phyloP scores from a whole-genome alignment of 2,888 invertebrate genomes.

The Drosophila atripex region DNA sequence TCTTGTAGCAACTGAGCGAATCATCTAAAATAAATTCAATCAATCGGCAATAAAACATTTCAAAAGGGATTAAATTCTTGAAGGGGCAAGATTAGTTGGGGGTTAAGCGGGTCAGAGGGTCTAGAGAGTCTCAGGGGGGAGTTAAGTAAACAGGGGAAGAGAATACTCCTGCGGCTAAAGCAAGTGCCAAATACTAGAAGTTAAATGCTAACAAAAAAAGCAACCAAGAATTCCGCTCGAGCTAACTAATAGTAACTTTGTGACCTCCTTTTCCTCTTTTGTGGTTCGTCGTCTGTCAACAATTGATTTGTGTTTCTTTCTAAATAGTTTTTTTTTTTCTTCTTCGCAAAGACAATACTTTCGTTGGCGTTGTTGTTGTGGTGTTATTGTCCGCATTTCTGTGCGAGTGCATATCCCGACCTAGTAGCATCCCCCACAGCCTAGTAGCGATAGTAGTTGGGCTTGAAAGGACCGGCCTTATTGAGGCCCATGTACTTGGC shows the following conservation, averaged over 20 bases:
- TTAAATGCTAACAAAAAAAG: conserved; percentile 43
- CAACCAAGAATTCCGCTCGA: conserved; percentile 38
- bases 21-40: conserved; percentile 61
- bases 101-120: conserved; percentile 14
- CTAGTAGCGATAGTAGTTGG: conserved; percentile 96
- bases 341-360: conserved; percentile 77
- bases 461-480: conserved; percentile 99
- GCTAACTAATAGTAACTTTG: conserved; percentile 52
- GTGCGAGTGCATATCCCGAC: conserved; percentile 3
- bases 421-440: neutral
- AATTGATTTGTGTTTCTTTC: conserved; percentile 39
- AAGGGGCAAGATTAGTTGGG: conserved; percentile 48
- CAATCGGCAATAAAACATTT: conserved; percentile 62
- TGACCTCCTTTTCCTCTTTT: conserved; percentile 42
- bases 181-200: conserved; percentile 43
- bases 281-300: conserved; percentile 35
- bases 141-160: conserved; percentile 12
- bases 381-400: conserved; percentile 61
- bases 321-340: conserved; percentile 63
- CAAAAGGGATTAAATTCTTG: conserved; percentile 30
- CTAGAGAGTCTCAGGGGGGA: conserved; percentile 14
- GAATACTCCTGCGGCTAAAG: conserved; percentile 43
- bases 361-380: conserved; percentile 75
- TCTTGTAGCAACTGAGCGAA: conserved; percentile 6
- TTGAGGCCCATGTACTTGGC: conserved; percentile 98